Base-by-base conservation (phyloP, 1,140 invertebrate genomes). In the Scaptodrosophila lebanonensis region DNA sequence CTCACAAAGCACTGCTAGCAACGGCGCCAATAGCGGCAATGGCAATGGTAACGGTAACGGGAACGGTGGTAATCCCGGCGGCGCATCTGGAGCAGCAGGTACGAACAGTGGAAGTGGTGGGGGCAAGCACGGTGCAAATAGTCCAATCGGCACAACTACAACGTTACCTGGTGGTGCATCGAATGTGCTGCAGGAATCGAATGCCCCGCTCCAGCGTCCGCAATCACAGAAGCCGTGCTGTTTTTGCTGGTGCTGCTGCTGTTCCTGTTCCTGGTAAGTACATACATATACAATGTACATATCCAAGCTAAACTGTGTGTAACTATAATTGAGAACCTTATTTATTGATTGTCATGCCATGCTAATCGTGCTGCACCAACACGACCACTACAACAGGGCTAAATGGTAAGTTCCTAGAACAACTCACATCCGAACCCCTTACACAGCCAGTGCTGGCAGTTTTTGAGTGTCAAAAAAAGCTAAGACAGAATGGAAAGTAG, bases 211-310 rank as follows among this genome's bases (percentile, higher is more conserved):
- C 43, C 83, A 83, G 47, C 71, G 66, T 20, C 66, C 62, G 42
- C 69, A 79, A 15, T 85, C 85, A 22, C 85, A 84, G 61, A 89
- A 89, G 69, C 88, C 87, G 56, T 92, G 91, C 83, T 92, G 91
- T 68, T 89, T 92, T 49, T 91, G 91, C 64, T 92, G 91, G 90
- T 92, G 91, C 76, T 92, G 91, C 79, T 92, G 91, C 84, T 92
- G 91, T 88, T 92, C 90, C 87, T 93, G 91, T 88, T 91, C 90
- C 87, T 92, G 91, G 91, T 92, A 89, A 87, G 87, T 84, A 60
- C 36, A 5, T 53, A 22, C 7, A 29, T 9, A 39, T 44, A 33
- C 36, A 33, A 16, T 44, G 40, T 38, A 33, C 36, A 32, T 33
- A 42, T 35, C 36, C 56, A 42, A 25, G 30, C 13, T n/a, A 56